phyloP scores from a whole-genome alignment of 2,888 invertebrate species.

The Gnatocerus cornutus region DNA sequence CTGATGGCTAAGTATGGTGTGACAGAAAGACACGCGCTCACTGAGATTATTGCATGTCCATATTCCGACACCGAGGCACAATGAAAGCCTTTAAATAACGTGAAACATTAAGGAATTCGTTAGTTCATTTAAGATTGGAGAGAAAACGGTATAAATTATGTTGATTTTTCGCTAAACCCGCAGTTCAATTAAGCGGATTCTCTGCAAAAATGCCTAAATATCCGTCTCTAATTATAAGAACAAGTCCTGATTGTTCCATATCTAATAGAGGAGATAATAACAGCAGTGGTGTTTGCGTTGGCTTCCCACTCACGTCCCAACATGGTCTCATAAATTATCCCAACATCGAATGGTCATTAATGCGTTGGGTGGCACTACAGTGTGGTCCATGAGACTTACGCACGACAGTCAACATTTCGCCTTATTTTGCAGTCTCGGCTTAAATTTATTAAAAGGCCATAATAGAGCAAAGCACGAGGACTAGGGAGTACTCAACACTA shows the following conservation, averaged over 20 bases:
- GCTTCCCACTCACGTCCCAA: conserved; percentile 66
- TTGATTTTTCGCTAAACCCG: conserved; percentile 41
- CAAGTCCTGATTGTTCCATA: conserved; percentile 58
- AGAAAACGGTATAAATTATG: not conserved
- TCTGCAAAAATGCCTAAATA: conserved; percentile 28
- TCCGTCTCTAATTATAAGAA: conserved; percentile 50
- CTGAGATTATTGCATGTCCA: conserved; percentile 47
- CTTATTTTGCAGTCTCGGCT: conserved; percentile 29
- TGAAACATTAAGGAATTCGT: conserved; percentile 13
- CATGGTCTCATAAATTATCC: conserved; percentile 69
- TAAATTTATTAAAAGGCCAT: conserved; percentile 39
- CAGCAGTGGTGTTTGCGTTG: conserved; percentile 62
- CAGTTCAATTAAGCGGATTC: conserved; percentile 31
- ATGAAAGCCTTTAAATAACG: conserved; percentile 30
- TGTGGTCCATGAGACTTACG: conserved; percentile 57
- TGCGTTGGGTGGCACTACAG: conserved; percentile 66
- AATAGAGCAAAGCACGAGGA: conserved; percentile 21
- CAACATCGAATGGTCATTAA: conserved; percentile 71
- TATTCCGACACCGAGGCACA: conserved; percentile 40
- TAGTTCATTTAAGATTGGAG: conserved; percentile 24
- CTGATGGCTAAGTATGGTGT: conserved; percentile 57
- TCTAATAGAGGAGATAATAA: conserved; percentile 68
- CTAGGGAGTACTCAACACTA: conserved; percentile 16
- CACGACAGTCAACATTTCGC: conserved; percentile 41
- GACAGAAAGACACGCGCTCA: conserved; percentile 55